Percentiles rank a stretch among this genome's conserved stretches.
These are phyloP conservation scores for Dolomedes plantarius DNA, from an alignment of 2,888 invertebrate species.

Conservation along the genomic window DNA sequence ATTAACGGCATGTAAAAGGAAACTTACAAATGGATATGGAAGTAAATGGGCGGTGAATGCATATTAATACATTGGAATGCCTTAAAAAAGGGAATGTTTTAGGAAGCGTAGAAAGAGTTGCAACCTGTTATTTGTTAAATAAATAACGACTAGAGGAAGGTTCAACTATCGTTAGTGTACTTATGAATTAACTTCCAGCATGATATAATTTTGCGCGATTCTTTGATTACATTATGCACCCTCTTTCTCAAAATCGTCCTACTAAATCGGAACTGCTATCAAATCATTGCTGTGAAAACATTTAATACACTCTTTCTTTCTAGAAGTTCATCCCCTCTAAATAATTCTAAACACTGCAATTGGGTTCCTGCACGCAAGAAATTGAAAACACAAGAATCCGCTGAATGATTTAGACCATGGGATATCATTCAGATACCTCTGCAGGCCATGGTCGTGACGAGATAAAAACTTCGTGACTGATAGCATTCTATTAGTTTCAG, in stretches of 20 bases:
- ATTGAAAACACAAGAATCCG: no score
- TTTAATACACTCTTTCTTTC: slow-evolving; percentile 15
- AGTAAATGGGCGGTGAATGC: no score
- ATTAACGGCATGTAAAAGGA: no score
- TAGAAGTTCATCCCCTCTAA: background rate
- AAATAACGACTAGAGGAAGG: background rate
- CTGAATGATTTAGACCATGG: slow-evolving; percentile 3
- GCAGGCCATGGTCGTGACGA: slow-evolving; percentile 43
- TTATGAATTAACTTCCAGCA: background rate
- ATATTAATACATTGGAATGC: no score
- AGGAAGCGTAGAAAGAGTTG: background rate
- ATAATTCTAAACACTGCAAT: background rate
- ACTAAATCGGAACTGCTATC: slow-evolving; percentile 6
- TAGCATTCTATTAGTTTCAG: slow-evolving; percentile 29
- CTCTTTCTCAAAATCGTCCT: background rate
- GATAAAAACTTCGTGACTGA: slow-evolving; percentile 27
- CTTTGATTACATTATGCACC: slow-evolving; percentile 3
- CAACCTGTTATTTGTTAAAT: background rate
- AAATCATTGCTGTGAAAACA: slow-evolving; percentile 12
- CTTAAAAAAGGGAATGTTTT: no score
- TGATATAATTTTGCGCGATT: slow-evolving; percentile 19
- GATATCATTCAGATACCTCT: slow-evolving; percentile 12
- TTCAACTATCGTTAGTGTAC: background rate
- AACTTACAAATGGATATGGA: no score
- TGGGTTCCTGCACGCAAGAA: slow-evolving; percentile 35